Evolutionary conservation across 2,113 vertebrate genomes (phyloP).

Genomic region (Psilopogon haemacephalus): DNA sequence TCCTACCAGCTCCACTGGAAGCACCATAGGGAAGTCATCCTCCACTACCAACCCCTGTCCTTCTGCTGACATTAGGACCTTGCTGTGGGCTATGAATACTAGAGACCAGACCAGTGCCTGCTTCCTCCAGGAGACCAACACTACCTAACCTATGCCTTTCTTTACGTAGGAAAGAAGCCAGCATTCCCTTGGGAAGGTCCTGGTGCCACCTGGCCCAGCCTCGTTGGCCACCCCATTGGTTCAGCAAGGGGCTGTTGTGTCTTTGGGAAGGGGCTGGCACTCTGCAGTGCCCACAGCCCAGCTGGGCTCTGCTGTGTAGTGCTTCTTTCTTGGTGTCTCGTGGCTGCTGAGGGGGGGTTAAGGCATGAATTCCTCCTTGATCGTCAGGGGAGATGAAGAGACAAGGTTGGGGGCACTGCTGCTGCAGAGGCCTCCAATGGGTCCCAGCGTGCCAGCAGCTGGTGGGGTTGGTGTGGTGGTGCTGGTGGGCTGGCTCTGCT

Average conservation of each 20-base stretch:
- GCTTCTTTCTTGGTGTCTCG: conserved; percentile 28
- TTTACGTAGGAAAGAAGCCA: not conserved
- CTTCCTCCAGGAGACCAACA: conserved; percentile 2
- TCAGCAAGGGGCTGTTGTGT: not conserved
- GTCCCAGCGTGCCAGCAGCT: not conserved
- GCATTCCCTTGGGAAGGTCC: not conserved
- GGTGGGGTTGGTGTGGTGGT: conserved; percentile 79
- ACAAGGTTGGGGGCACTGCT: conserved; percentile 71
- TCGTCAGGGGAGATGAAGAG: conserved; percentile 82
- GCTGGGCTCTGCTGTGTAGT: not conserved
- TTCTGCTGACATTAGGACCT: not conserved
- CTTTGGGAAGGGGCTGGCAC: conserved; percentile 1
- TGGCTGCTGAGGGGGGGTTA: conserved; percentile 47
- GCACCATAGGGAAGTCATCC: not conserved
- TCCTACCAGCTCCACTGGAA: not conserved
- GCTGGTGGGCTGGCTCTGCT: conserved; percentile 86
- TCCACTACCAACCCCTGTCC: not conserved
- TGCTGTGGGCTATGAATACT: not conserved
- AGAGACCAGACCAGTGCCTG: not conserved
- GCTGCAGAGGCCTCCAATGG: conserved; percentile 76
- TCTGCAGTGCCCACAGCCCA: not conserved
- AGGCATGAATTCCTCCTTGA: conserved; percentile 92
- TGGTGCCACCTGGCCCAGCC: not conserved
- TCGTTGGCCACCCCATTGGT: accelerated
- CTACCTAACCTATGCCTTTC: not conserved